Evolutionary conservation across 2,113 vertebrate species (phyloP).

Genomic region (Maylandia zebra): DNA sequence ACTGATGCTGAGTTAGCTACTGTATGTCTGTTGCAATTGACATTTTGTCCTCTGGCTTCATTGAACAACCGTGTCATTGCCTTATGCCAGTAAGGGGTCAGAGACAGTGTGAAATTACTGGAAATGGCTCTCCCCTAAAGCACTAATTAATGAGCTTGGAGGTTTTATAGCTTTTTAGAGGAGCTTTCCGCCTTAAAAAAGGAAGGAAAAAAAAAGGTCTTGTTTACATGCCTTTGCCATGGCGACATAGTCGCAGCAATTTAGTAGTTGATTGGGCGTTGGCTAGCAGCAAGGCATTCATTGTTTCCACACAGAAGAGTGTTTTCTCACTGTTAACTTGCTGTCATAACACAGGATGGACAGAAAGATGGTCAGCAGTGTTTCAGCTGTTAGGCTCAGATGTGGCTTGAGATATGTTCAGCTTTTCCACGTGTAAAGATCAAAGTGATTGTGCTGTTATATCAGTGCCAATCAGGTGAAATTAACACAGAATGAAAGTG

Average conservation of each 20-base stretch:
- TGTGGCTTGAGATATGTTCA: background rate
- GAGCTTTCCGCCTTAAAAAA: slow-evolving; percentile 29
- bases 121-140: slow-evolving; percentile 56
- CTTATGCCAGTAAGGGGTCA: slow-evolving; percentile 60
- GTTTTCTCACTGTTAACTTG: background rate
- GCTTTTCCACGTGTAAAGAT: background rate
- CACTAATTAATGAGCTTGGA: slow-evolving; percentile 59
- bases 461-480: background rate
- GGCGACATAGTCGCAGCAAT: slow-evolving; percentile 33
- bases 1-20: background rate
- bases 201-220: background rate
- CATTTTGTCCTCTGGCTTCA: slow-evolving; percentile 56
- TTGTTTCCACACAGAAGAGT: background rate
- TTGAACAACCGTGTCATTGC: slow-evolving; percentile 54
- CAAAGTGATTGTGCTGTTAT: background rate
- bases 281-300: background rate
- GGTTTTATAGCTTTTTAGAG: slow-evolving; percentile 57
- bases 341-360: background rate
- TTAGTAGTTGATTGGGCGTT: slow-evolving; percentile 28
- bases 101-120: slow-evolving; percentile 60
- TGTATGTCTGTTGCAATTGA: slow-evolving; percentile 24
- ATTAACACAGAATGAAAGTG: background rate
- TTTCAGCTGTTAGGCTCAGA: background rate
- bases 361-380: background rate
- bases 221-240: slow-evolving; percentile 48